Base-by-base conservation (phyloP, 2,888 invertebrate genomes). In the Drosophila greeni region DNA sequence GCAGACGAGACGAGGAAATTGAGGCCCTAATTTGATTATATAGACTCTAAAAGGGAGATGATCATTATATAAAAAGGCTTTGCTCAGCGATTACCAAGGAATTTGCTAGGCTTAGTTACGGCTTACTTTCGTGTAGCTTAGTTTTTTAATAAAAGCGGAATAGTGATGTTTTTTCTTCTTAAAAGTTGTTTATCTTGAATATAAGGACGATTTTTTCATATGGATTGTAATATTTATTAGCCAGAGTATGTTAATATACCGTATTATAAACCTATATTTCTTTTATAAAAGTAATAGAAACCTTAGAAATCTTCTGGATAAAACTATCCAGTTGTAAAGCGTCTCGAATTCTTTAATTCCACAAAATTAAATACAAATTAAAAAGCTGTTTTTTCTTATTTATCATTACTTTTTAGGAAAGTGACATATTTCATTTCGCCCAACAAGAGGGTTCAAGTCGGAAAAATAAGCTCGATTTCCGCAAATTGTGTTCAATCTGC, bases 11-110 rank as follows among this genome's bases (percentile, higher is more conserved):
- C n/a, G 33, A 20, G 60, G 64, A 68, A 70, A 80, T 75, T 70
- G 73, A 71, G 66, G 48, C 52, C 54, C 74, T 73, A 69, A 78
- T 81, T 78, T 75, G 64, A 78, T 83, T 77, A 80, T 57, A 61
- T 60, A 39, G 59, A 60, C 37, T 53, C 70, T 61, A 73, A 52
- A 20, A 53, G 59, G 47, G 40, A 24, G 6, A 34, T 42, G 5
- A 51, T 68, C 48, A 56, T 76, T 79, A 76, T 76, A 61, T 67
- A 74, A 67, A 47, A 31, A 16, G 29, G 12, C 29, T 20, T 45
- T 14, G 26, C 20, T 42, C 16, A 43, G 48, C n/a, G 8, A 43
- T 66, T 36, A 24, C 39, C 18, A n/a, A 39, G 36, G 42, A 54
- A 26, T 34, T 37, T 23, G 23, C 2, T 5, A 16, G 14, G 12